phyloP scores from a whole-genome alignment of 2,797 vertebrate genomes.

The Poecilia wingei region DNA sequence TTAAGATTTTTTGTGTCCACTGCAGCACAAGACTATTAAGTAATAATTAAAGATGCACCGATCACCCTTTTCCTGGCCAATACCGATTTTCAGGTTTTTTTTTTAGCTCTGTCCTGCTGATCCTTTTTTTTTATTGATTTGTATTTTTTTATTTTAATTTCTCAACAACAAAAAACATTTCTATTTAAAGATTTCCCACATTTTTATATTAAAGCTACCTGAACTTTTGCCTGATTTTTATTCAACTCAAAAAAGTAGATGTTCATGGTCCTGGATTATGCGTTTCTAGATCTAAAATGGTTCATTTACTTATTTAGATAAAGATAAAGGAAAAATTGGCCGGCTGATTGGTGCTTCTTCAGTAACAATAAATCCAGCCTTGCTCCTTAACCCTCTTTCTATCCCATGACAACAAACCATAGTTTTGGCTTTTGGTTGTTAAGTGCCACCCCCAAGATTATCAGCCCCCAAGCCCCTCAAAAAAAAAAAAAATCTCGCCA shows the following conservation, averaged over 20 bases:
- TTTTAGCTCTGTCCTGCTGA: neutral
- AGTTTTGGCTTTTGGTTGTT: neutral
- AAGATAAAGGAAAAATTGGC: neutral
- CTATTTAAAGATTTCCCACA: neutral
- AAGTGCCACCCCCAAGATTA: neutral
- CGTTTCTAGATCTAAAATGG: neutral
- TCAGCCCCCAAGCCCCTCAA: neutral
- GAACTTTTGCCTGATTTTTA: neutral
- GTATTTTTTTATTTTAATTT: neutral
- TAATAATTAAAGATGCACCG: too few relatives aligned
- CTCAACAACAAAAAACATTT: neutral
- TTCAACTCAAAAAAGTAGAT: neutral
- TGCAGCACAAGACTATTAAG: neutral
- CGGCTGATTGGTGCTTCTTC: neutral
- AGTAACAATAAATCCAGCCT: neutral
- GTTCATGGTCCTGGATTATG: neutral
- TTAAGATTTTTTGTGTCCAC: neutral
- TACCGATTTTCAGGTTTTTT: neutral
- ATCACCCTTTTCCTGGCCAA: neutral
- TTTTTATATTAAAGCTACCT: slow-evolving; percentile 3
- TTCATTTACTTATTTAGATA: neutral
- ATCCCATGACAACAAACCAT: neutral
- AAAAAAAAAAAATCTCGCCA: neutral
- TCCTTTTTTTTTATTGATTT: neutral
- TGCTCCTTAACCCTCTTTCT: neutral